Evolutionary conservation across 2,888 invertebrate species (phyloP), one percentile per base, ranked within the genome.

Genomic region (Gryllus longicercus): DNA sequence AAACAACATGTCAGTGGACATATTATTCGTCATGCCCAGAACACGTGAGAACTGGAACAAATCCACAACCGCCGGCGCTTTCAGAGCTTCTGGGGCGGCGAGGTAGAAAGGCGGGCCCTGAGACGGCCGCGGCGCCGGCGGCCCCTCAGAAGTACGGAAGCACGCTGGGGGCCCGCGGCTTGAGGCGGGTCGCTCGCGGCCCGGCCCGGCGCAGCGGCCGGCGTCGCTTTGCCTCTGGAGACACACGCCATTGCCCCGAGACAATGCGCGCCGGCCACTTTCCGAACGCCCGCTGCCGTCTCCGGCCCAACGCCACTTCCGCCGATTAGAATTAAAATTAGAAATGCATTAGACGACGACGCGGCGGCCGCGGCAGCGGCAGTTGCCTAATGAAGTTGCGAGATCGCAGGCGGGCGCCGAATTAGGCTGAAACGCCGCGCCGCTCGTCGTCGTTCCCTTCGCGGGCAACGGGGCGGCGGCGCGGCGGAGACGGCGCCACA

Each of bases 321-420:
- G 63, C 63, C 63, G n/a, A 63, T 63, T 63, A 63, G 63, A 63
- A 63, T 63, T 18, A 63, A 63, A 63, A 63, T 63, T 63, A 63
- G 63, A 63, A n/a, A n/a, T n/a, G n/a, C 63, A 63, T 63, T 63
- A 63, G 63, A n/a, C n/a, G 63, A 4, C 11, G 21, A 21, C 21
- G 63, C 18, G 8, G 16, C 16, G 4, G n/a, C n/a, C n/a, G 63
- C 2, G 8, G 63, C 63, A 8, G 16, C 63, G 63, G 63, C n/a
- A n/a, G 14, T n/a, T 16, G 16, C n/a, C 16, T 63, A 63, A 63
- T 63, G n/a, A 63, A 63, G 63, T 63, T n/a, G 63, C n/a, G 63
- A 63, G n/a, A 63, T n/a, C 16, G n/a, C 63, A 4, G 63, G 3
- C 63, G 63, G n/a, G 63, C 14, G 63, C 14, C 63, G 63, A 63